Conservation (phyloP, 2,797 vertebrate genomes). For the Anisognathus igniventris region DNA sequence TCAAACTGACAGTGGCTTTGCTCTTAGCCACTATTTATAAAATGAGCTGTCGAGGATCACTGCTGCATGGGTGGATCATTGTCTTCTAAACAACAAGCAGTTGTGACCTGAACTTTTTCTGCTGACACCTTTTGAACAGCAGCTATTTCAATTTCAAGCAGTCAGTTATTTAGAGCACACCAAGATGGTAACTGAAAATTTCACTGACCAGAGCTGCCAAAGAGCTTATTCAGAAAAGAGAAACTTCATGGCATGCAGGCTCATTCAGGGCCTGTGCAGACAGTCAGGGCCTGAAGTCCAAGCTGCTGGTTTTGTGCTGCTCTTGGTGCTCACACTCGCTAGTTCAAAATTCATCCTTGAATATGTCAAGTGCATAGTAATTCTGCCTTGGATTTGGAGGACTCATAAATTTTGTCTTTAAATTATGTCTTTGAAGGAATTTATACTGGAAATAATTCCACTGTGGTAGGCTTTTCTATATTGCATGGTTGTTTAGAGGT, state of each 20-base stretch:
- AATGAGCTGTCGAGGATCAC: background rate
- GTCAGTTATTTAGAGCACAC: background rate
- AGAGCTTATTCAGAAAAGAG: background rate
- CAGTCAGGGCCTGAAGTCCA: background rate
- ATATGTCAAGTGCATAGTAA: background rate
- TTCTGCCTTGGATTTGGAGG: background rate
- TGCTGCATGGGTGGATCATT: background rate
- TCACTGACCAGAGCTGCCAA: background rate
- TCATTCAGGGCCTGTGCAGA: background rate
- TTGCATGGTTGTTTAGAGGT: background rate
- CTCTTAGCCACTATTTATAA: background rate
- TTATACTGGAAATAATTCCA: background rate
- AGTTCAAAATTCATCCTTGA: background rate
- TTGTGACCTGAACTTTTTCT: background rate
- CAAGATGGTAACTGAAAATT: background rate
- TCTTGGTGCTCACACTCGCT: background rate
- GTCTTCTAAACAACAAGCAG: background rate
- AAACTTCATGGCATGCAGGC: background rate
- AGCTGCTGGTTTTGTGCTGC: background rate
- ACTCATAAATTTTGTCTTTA: background rate
- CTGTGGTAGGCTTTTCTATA: background rate
- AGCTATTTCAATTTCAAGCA: background rate
- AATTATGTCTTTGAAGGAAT: background rate
- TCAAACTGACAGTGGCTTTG: background rate
- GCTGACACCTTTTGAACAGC: background rate